A percentile compares a stretch with the other conserved stretches of the same genome.
Evolutionary conservation across 2,888 invertebrate genomes (phyloP).

Genomic region (Eutolmus rufibarbis): DNA sequence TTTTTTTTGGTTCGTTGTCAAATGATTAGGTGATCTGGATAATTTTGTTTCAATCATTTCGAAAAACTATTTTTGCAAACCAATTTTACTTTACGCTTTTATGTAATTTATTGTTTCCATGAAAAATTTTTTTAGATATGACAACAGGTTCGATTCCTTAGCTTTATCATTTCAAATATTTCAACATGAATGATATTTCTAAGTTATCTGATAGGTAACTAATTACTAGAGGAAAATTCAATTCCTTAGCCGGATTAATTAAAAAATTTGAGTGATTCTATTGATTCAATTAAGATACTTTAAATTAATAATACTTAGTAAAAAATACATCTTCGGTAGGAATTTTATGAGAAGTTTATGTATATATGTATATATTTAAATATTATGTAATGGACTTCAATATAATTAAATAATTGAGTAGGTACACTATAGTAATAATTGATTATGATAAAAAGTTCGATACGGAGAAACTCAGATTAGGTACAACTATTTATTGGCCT

Average conservation of each 20-base stretch:
- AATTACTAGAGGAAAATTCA: background rate
- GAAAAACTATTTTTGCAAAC: constrained; percentile 36
- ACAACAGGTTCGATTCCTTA: background rate
- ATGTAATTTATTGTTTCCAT: constrained; percentile 1
- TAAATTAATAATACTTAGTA: background rate
- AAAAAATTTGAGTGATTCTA: background rate
- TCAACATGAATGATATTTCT: background rate
- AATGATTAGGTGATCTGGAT: background rate
- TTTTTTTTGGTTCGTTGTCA: background rate
- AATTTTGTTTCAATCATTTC: background rate
- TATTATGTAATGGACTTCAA: background rate
- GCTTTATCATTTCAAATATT: background rate
- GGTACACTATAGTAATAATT: no score
- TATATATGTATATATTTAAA: no score
- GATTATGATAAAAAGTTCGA: no score
- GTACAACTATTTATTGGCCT: no score
- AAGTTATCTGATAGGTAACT: background rate
- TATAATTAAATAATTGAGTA: no score
- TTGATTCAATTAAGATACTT: background rate
- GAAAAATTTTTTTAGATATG: constrained; percentile 12
- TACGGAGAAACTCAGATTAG: no score
- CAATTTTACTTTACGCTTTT: background rate
- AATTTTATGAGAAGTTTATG: background rate
- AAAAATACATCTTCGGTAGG: background rate
- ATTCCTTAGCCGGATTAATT: background rate